phyloP scores from a whole-genome alignment of 2,888 invertebrate genomes.

The Oconnorella tubifera region DNA sequence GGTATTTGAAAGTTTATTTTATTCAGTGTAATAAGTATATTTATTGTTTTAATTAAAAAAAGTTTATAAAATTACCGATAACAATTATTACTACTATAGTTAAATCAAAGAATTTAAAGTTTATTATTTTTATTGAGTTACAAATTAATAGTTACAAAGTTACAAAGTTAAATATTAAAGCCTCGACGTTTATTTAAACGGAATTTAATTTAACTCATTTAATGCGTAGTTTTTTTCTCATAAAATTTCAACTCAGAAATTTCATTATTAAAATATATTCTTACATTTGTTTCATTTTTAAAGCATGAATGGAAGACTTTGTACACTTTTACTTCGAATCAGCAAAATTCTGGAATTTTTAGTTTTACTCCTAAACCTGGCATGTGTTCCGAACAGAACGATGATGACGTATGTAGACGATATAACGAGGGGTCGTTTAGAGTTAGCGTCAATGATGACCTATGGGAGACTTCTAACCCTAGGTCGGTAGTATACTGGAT shows the following conservation, averaged over 20 bases:
- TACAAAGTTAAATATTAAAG: too few relatives aligned
- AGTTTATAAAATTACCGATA: too few relatives aligned
- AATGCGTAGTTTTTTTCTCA: too few relatives aligned
- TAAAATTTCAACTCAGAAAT: neutral
- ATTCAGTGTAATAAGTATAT: too few relatives aligned
- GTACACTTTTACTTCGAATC: neutral
- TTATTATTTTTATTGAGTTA: too few relatives aligned
- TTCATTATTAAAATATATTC: neutral
- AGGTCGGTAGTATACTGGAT: neutral
- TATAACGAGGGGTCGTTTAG: conserved; percentile 1
- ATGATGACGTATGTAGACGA: neutral
- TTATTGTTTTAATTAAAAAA: too few relatives aligned
- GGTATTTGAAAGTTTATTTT: too few relatives aligned
- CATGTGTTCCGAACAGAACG: neutral
- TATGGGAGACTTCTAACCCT: neutral
- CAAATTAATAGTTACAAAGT: too few relatives aligned
- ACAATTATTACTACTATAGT: too few relatives aligned
- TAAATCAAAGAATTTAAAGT: too few relatives aligned
- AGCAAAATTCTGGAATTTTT: neutral
- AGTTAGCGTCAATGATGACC: neutral
- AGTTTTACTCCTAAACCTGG: neutral
- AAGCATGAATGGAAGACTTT: neutral
- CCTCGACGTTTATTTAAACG: too few relatives aligned
- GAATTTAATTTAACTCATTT: too few relatives aligned
- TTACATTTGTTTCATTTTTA: neutral